These are phyloP conservation scores for Heliconius nattereri DNA, from an alignment of 1,140 invertebrate genomes.

Conservation along the genomic window DNA sequence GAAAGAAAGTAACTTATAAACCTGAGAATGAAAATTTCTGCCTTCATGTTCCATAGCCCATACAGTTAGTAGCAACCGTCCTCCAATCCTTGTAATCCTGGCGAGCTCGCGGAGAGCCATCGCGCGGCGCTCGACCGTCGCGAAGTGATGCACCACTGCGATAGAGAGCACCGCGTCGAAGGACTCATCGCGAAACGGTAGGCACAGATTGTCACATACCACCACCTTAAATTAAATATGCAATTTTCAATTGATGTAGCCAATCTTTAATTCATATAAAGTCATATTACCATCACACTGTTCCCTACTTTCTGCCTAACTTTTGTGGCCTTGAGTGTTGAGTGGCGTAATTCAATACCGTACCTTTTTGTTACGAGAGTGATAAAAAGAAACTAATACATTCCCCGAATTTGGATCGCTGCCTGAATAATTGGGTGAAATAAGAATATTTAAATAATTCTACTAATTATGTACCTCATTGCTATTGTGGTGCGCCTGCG, in stretches of 20 bases:
- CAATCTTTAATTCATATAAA: no score
- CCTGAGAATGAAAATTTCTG: constrained; percentile 86
- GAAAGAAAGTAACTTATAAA: constrained; percentile 47
- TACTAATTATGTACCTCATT: constrained; percentile 85
- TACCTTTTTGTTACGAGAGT: no score
- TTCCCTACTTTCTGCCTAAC: no score
- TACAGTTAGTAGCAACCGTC: constrained; percentile 95
- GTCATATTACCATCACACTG: no score
- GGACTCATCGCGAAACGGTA: constrained; percentile 95
- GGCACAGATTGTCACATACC: constrained; percentile 92
- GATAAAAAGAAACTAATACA: no score
- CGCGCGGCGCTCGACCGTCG: constrained; percentile 93
- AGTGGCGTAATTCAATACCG: no score
- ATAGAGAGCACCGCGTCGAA: constrained; percentile 97
- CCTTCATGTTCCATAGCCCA: constrained; percentile 98
- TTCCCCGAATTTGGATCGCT: no score
- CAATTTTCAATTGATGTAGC: no score
- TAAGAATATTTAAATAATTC: no score
- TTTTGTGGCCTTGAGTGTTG: no score
- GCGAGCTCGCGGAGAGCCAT: constrained; percentile 93
- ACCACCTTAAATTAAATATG: constrained; percentile 84
- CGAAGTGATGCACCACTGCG: constrained; percentile 97
- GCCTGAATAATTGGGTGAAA: no score
- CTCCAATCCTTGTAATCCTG: constrained; percentile 93
- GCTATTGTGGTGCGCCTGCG: constrained; percentile 88